These are phyloP conservation scores for Apis laboriosa DNA, from an alignment of 1,140 invertebrate species.

Conservation along the genomic window DNA sequence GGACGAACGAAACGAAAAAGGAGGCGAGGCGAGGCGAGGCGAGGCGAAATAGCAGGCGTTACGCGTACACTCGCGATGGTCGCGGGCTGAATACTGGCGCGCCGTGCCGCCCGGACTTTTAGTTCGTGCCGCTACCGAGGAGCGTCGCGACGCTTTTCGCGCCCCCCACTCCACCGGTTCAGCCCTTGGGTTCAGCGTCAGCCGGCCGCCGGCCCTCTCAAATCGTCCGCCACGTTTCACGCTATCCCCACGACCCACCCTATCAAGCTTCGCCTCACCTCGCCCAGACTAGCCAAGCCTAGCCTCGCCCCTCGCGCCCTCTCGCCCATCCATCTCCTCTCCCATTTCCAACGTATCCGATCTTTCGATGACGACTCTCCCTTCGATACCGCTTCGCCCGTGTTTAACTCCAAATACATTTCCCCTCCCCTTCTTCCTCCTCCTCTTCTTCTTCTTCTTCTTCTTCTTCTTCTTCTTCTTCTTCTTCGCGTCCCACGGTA, in stretches of 20 bases:
- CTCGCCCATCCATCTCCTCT: background rate
- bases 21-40: too few species aligned
- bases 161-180: constrained; percentile 41
- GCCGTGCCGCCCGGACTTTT: constrained; percentile 74
- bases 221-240: constrained; percentile 41
- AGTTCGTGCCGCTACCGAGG: constrained; percentile 78
- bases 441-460: too few species aligned
- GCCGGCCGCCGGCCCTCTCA: constrained; percentile 34
- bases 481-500: too few species aligned
- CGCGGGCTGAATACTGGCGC: constrained; percentile 79
- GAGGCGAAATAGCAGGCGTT: background rate
- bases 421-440: too few species aligned
- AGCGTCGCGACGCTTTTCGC: constrained; percentile 77
- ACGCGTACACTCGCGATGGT: constrained; percentile 79
- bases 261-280: background rate
- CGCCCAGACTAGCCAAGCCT: constrained; percentile 1
- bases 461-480: too few species aligned
- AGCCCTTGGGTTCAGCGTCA: constrained; percentile 30
- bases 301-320: background rate
- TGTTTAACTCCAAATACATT: too few species aligned
- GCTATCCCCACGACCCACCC: constrained; percentile 16
- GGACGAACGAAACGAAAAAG: too few species aligned
- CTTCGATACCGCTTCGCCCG: too few species aligned
- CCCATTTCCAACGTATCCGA: background rate
- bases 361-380: too few species aligned